Conservation (phyloP, 53 echinoderm and acorn worm species). For the Stichopus horrens region DNA sequence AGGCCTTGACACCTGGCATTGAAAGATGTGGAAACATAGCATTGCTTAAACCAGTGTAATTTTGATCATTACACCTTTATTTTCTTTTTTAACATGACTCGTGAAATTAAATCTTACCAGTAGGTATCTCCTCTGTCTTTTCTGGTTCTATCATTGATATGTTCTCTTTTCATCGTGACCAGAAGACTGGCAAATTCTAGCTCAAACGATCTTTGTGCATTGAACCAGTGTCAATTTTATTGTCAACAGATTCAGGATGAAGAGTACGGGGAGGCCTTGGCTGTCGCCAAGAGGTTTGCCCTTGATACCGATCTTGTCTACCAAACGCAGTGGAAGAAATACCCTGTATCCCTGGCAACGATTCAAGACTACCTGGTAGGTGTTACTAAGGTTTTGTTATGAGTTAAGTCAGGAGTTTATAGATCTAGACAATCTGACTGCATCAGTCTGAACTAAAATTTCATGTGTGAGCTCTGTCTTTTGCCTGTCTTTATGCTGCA, state of each 20-base stretch:
- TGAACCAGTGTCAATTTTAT: not conserved
- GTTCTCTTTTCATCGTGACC: too few species aligned
- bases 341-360: constrained; percentile 77
- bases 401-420: not conserved
- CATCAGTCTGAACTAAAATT: not conserved
- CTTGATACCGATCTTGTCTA: constrained; percentile 96
- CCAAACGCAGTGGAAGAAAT: constrained; percentile 94
- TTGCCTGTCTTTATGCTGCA: not conserved
- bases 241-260: constrained; percentile 85
- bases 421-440: not conserved
- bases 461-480: not conserved
- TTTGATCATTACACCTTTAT: too few species aligned
- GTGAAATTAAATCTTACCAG: too few species aligned
- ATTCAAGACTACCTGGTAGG: constrained; percentile 97
- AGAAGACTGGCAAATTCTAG: too few species aligned
- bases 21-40: too few species aligned
- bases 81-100: too few species aligned
- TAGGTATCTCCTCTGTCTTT: too few species aligned
- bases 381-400: not conserved
- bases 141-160: too few species aligned
- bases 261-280: constrained; percentile 96
- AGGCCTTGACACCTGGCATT: too few species aligned
- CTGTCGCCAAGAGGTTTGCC: constrained; percentile 78
- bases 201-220: too few species aligned
- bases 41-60: too few species aligned